These are phyloP conservation scores for Huso huso DNA, from an alignment of 2,797 vertebrate genomes.

Conservation along the genomic window DNA sequence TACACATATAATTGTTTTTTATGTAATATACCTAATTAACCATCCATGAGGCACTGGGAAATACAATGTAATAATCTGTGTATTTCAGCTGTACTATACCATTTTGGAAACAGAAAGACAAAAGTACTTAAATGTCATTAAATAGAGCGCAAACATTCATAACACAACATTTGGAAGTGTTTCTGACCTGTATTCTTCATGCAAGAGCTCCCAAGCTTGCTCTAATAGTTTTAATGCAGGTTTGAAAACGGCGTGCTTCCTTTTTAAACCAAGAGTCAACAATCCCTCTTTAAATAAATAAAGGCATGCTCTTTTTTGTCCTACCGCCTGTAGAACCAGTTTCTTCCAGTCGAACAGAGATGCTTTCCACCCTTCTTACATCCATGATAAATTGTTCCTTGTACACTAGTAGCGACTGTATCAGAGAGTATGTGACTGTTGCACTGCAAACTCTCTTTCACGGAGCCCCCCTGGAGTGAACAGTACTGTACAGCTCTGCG, in stretches of 20 bases:
- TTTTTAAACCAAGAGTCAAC: too few relatives aligned
- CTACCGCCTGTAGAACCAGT: constrained; percentile 77
- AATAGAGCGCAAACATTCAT: neutral
- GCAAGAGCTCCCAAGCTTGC: constrained; percentile 1
- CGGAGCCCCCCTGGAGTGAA: too few relatives aligned
- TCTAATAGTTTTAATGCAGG: neutral
- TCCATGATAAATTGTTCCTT: constrained; percentile 50
- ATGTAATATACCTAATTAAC: neutral
- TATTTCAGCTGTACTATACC: neutral
- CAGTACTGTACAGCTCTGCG: too few relatives aligned
- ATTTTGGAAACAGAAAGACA: constrained; percentile 43
- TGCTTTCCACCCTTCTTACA: constrained; percentile 64
- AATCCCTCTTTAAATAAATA: constrained; percentile 2
- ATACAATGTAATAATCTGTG: neutral
- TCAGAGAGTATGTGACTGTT: constrained; percentile 1
- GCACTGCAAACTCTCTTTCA: neutral
- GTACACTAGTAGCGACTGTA: constrained; percentile 4
- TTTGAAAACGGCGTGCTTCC: too few relatives aligned
- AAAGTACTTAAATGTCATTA: constrained; percentile 41
- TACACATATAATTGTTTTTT: too few relatives aligned
- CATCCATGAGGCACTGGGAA: neutral
- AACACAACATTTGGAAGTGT: neutral
- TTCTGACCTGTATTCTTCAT: neutral
- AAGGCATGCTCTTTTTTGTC: constrained; percentile 44
- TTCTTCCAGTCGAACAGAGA: constrained; percentile 73